A percentile compares a stretch with the other conserved stretches of the same genome.
phyloP scores from a whole-genome alignment of 2,888 invertebrate genomes.

The Xestia rhomboidea region DNA sequence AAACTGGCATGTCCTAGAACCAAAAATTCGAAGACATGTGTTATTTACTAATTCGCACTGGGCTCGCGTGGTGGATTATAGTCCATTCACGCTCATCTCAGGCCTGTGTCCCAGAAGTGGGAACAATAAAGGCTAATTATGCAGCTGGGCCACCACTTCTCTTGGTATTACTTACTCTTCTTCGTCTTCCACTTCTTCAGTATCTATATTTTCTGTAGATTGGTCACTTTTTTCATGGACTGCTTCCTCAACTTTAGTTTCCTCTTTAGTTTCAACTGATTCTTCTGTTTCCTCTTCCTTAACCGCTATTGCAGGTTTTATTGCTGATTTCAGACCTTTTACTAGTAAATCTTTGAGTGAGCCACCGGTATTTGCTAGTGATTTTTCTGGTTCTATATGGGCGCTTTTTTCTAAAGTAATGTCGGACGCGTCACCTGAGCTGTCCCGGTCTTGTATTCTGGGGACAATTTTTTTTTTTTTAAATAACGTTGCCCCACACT shows the following conservation, averaged over 20 bases:
- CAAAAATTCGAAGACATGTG: no score
- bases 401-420: not conserved
- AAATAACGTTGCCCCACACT: no score
- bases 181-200: not conserved
- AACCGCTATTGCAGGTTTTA: not conserved
- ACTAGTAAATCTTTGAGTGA: not conserved
- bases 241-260: not conserved
- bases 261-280: not conserved
- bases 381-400: not conserved
- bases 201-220: not conserved
- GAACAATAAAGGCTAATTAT: no score
- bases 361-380: not conserved
- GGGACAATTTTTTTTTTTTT: no score
- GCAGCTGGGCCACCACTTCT: not conserved
- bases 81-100: no score
- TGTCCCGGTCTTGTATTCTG: not conserved
- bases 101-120: no score
- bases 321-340: not conserved
- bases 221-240: not conserved
- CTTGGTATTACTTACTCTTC: constrained; percentile 1
- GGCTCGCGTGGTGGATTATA: no score
- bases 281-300: not conserved
- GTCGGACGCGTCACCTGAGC: not conserved
- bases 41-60: no score
- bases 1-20: no score